Evolutionary conservation across 2,113 vertebrate genomes (phyloP), one percentile per base, ranked within the genome.

Genomic region (Centrocercus urophasianus): DNA sequence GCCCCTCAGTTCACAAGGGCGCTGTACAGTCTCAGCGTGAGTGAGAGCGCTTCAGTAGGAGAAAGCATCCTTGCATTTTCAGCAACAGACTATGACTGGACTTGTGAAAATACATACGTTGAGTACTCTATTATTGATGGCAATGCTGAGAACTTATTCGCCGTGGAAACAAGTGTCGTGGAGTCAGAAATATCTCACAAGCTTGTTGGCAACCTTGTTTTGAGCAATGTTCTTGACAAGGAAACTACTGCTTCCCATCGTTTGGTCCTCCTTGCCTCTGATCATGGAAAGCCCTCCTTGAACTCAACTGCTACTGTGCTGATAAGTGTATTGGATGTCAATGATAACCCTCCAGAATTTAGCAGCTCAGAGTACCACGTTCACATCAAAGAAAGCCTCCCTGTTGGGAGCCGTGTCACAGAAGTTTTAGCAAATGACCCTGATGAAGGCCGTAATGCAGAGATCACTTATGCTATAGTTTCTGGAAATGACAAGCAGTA

Each of bases 331-430:
- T 96, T 98, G 11, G 99, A 99, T 95, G 96, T 96, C 88, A 99
- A 99, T 85, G 99, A 99, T 91, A 99, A 99, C 30, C 81, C 98
- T 10, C 99, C 99, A 8, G 77, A 97, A 32, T 99, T 99, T 84
- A 96, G 83, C 86, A 98, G 92, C 50, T 65, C 43, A 0, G 97
- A 98, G 47, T 98, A 99, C 83, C 97, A 98, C 1, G 66, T 97
- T 32, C 97, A 97, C 18, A 95, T 99, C 59, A 98, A 96, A 85
- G 99, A 99, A 96, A 98, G 97, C 69, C 96, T 97, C 60, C 97
- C 93, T 13, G 14, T 97, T 6, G 98, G 98, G 17, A 98, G 98
- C 77, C 96, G 83, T 8, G n/a, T 99, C 80, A 93, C 97, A 14
- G 95, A 96, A 65, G 96, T 99, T 69, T 98, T 94, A 13, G 99